Conservation (phyloP, 2,113 vertebrate species). For the Corythoichthys haematopterus region DNA sequence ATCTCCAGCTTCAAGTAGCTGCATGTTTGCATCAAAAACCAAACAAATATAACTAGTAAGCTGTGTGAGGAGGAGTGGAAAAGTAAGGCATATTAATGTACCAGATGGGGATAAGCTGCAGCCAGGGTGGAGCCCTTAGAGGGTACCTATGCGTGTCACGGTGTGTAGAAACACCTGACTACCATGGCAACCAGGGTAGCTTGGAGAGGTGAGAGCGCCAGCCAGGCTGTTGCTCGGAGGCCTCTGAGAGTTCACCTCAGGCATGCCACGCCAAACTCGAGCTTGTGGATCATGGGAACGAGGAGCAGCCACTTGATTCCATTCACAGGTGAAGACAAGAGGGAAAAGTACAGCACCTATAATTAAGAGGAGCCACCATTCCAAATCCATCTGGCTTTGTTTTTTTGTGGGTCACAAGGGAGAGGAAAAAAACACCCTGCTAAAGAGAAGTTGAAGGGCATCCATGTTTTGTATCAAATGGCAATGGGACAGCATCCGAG, state of each 20-base stretch:
- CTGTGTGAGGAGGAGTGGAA: slow-evolving; percentile 24
- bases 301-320: slow-evolving; percentile 46
- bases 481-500: slow-evolving; percentile 26
- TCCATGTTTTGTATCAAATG: slow-evolving; percentile 14
- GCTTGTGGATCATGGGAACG: slow-evolving; percentile 54
- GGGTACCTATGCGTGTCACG: slow-evolving; percentile 23
- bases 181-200: slow-evolving; percentile 64
- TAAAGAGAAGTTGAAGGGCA: slow-evolving; percentile 16
- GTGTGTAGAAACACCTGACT: slow-evolving; percentile 64
- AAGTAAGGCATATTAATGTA: slow-evolving; percentile 73
- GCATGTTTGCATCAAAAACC: slow-evolving; percentile 30
- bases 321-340: slow-evolving; percentile 45
- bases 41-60: slow-evolving; percentile 28
- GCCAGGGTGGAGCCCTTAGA: slow-evolving; percentile 62
- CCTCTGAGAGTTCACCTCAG: slow-evolving; percentile 53
- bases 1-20: slow-evolving; percentile 14
- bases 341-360: slow-evolving; percentile 29
- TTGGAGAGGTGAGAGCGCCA: slow-evolving; percentile 40
- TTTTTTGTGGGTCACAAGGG: slow-evolving; percentile 31
- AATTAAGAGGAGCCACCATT: slow-evolving; percentile 30
- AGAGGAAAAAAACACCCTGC: background rate
- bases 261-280: slow-evolving; percentile 52
- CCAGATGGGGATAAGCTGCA: slow-evolving; percentile 71
- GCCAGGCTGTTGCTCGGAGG: slow-evolving; percentile 58
- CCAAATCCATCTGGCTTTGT: slow-evolving; percentile 48